Evolutionary conservation across 2,113 vertebrate species (phyloP).

Genomic region (Hyaena hyaena): DNA sequence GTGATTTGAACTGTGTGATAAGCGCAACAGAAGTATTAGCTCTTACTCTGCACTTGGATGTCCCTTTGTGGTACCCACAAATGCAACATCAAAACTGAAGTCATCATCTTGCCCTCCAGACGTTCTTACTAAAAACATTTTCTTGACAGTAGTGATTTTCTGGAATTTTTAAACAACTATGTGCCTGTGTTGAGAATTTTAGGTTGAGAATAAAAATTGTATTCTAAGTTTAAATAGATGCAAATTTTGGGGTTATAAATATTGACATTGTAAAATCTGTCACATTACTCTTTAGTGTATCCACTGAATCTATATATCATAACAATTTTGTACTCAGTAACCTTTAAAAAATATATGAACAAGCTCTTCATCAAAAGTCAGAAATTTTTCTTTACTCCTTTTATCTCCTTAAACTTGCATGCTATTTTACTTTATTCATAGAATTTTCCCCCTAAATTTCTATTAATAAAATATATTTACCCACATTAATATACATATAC

Average conservation of each 20-base stretch:
- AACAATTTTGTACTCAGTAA: not conserved
- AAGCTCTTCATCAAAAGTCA: not conserved
- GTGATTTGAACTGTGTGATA: not conserved
- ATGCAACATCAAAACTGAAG: not conserved
- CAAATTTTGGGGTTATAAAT: not conserved
- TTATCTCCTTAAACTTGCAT: not conserved
- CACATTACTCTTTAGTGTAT: not conserved
- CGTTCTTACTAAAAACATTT: not conserved
- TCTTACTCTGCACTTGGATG: not conserved
- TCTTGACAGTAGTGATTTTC: not conserved
- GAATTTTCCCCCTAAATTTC: not conserved
- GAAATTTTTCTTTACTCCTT: not conserved
- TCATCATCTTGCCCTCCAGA: not conserved
- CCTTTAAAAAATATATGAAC: not conserved
- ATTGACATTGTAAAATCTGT: not conserved
- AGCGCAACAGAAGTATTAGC: not conserved
- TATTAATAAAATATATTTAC: not conserved
- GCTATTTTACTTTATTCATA: slow-evolving; percentile 16
- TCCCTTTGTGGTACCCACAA: not conserved
- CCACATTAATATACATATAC: not conserved
- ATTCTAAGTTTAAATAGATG: not conserved
- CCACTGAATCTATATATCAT: not conserved
- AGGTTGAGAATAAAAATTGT: slow-evolving; percentile 7
- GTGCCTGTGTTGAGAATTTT: not conserved
- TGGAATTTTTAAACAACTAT: not conserved